Conservation (phyloP, 1,140 invertebrate genomes). For the Micrasema minimum region DNA sequence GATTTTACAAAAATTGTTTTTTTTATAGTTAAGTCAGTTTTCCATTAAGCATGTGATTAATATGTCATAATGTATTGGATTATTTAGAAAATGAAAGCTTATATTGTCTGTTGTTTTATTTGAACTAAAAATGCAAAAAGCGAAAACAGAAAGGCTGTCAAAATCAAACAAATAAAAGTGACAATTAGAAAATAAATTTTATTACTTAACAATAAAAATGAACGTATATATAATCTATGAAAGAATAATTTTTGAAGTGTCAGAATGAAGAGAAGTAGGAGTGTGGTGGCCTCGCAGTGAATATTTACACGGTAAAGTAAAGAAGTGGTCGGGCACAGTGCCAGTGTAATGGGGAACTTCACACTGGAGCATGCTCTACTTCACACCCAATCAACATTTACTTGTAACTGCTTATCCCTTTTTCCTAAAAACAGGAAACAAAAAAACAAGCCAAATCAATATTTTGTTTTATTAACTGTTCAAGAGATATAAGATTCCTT, state of each 20-base stretch:
- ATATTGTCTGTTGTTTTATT: slow-evolving; percentile 1
- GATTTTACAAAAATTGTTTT: too few relatives aligned
- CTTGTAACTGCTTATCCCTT: slow-evolving; percentile 35
- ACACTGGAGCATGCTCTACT: not conserved
- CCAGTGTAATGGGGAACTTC: not conserved
- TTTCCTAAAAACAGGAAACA: slow-evolving; percentile 42
- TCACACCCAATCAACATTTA: not conserved
- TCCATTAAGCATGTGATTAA: too few relatives aligned
- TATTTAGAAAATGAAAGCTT: too few relatives aligned
- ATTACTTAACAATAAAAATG: slow-evolving; percentile 37
- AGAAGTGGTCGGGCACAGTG: slow-evolving; percentile 1
- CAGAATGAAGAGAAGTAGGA: slow-evolving; percentile 29
- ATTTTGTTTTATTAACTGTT: slow-evolving; percentile 42
- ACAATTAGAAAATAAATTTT: slow-evolving; percentile 36
- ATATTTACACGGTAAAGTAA: slow-evolving; percentile 35
- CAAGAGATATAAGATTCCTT: slow-evolving; percentile 38
- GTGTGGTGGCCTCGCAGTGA: slow-evolving; percentile 14
- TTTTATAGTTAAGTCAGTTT: too few relatives aligned
- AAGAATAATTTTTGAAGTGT: slow-evolving; percentile 37
- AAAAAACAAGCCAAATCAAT: slow-evolving; percentile 42
- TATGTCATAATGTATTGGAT: too few relatives aligned
- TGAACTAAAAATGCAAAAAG: not conserved
- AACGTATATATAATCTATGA: slow-evolving; percentile 36
- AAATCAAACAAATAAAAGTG: slow-evolving; percentile 27
- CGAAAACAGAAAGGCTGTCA: not conserved